Evolutionary conservation across 2,113 vertebrate species (phyloP), one percentile per base, ranked within the genome.

Genomic region (Hypocryptadius cinnamomeus): DNA sequence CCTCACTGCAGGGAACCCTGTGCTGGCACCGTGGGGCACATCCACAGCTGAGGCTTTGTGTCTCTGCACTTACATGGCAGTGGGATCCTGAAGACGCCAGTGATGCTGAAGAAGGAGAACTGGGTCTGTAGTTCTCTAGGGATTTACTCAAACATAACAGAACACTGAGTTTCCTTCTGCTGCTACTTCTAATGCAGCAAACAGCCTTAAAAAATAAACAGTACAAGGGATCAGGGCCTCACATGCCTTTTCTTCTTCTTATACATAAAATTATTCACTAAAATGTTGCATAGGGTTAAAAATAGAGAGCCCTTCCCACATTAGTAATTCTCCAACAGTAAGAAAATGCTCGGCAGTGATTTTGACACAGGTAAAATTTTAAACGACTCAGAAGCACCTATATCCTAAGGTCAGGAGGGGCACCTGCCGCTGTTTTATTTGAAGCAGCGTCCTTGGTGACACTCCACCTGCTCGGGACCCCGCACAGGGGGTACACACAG

Each of bases 21-120:
- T 23, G 28, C 9, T 2, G 2, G 45, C 60, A 45, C 31, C 5
- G 8, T 0, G 16, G 12, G 27, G 15, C 37, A 40, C 0, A 0
- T 7, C 37, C 3, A 1, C 1, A 0, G 16, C 33, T 54, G 51
- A 76, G 18, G 15, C 45, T 61, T 69, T 2, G 5, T 70, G 47
- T 33, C 30, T 63, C 39, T 47, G 35, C 84, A 81, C 19, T 27
- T 64, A 18, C 0, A 3, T 8, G 2, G 6, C 65, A 63, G 22
- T 12, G 23, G 48, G 16, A 79, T 60, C 33, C 51, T 64, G 53
- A 77, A 73, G 30, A 35, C 15, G 42, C 3, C 2, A 3, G 30
- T 25, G 69, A 71, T 0, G 6, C 16, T 4, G 2, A 47, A 76
- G 2, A 25, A 61, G 8, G 20, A 42, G 23, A 59, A 64, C 9